phyloP scores from a whole-genome alignment of 2,113 vertebrate species.

The Charina bottae region DNA sequence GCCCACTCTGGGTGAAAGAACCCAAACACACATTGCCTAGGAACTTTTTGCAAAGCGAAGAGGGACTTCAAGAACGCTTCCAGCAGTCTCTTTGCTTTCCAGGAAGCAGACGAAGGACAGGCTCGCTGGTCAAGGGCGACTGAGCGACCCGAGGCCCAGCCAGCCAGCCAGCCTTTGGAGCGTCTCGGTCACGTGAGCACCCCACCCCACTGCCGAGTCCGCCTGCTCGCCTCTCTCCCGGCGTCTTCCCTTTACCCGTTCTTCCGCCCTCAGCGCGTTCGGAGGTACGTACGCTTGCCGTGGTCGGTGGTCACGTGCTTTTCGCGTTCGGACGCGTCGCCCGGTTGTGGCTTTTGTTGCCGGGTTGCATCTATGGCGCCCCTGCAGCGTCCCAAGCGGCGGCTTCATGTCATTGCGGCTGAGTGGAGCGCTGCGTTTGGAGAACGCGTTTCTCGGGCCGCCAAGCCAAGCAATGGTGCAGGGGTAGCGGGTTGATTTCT shows the following conservation, averaged over 20 bases:
- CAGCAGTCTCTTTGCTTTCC: background rate
- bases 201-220: background rate
- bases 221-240: background rate
- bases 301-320: background rate
- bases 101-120: background rate
- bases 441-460: background rate
- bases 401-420: background rate
- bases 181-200: background rate
- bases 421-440: background rate
- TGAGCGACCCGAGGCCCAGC: background rate
- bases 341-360: background rate
- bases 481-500: background rate
- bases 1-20: background rate
- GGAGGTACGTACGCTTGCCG: background rate
- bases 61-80: background rate
- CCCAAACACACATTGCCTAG: background rate
- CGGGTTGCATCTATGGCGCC: background rate
- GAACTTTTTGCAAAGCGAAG: no score
- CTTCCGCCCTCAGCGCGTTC: background rate
- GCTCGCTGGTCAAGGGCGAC: background rate
- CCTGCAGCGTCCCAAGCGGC: background rate
- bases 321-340: background rate
- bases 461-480: background rate
- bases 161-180: background rate
- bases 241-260: background rate